phyloP scores from a whole-genome alignment of 1,140 invertebrate species.

The Drosophila busckii region DNA sequence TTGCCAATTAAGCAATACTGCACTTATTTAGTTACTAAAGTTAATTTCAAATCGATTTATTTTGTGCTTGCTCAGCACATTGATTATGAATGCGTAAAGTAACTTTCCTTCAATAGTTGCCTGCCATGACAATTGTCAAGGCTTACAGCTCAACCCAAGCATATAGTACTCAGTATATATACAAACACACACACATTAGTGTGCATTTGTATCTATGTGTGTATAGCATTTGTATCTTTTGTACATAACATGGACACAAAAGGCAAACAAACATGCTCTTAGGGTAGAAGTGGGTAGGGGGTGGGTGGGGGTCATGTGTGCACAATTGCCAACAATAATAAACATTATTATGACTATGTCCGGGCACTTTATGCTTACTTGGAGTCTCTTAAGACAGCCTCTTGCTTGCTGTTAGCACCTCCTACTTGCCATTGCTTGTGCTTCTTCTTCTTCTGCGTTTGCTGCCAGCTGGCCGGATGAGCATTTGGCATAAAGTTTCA shows the following conservation, averaged over 20 bases:
- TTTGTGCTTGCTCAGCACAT: too few relatives aligned
- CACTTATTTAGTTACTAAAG: too few relatives aligned
- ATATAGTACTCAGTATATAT: too few relatives aligned
- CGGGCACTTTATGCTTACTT: slow-evolving; percentile 52
- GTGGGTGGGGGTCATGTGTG: too few relatives aligned
- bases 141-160: not conserved
- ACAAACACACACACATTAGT: not conserved
- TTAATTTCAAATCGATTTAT: too few relatives aligned
- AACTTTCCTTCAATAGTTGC: too few relatives aligned
- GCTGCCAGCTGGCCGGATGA: slow-evolving; percentile 6
- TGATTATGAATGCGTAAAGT: too few relatives aligned
- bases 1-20: too few relatives aligned
- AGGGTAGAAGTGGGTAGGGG: too few relatives aligned
- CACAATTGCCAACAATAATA: slow-evolving; percentile 62
- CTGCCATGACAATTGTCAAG: too few relatives aligned
- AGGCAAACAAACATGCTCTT: slow-evolving; percentile 13
- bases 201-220: slow-evolving; percentile 1
- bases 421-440: slow-evolving; percentile 11
- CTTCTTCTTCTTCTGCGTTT: not conserved
- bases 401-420: too few relatives aligned
- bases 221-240: slow-evolving; percentile 29
- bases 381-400: slow-evolving; percentile 30
- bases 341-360: slow-evolving; percentile 67
- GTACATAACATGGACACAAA: slow-evolving; percentile 7
- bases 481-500: slow-evolving; percentile 69